Conservation (phyloP, 2,888 invertebrate genomes). For the Lycophotia porphyrea region DNA sequence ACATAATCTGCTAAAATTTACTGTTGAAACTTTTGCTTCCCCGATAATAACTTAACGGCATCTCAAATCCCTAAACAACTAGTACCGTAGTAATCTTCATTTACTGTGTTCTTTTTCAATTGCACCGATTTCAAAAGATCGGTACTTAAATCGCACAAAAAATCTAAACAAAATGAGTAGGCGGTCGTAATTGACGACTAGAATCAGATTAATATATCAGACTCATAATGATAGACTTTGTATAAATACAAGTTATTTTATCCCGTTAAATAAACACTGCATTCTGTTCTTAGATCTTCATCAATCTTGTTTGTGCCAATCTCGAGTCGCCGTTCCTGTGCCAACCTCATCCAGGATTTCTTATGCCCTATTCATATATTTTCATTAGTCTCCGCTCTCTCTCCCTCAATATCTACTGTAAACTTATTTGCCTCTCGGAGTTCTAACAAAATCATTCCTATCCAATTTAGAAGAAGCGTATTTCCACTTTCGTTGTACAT, state of each 20-base stretch:
- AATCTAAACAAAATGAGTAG: not conserved
- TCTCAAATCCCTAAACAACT: slow-evolving; percentile 1
- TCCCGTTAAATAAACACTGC: not conserved
- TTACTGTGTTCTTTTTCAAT: not conserved
- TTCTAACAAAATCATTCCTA: slow-evolving; percentile 54
- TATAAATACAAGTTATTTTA: too few relatives aligned
- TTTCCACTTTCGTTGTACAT: slow-evolving; percentile 50
- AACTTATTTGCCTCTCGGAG: slow-evolving; percentile 48
- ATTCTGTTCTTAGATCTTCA: not conserved
- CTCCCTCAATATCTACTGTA: slow-evolving; percentile 31
- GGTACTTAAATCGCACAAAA: not conserved
- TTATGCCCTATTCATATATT: not conserved
- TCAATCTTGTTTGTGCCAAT: not conserved
- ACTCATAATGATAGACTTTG: not conserved
- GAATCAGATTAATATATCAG: not conserved
- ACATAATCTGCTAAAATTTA: not conserved
- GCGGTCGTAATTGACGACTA: not conserved
- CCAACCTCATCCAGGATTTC: not conserved
- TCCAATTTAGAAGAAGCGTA: slow-evolving; percentile 56
- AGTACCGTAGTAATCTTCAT: slow-evolving; percentile 9
- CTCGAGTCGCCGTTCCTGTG: not conserved
- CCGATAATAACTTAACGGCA: not conserved
- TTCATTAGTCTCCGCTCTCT: slow-evolving; percentile 9
- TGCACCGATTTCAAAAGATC: not conserved
- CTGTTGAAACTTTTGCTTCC: not conserved